Evolutionary conservation across 2,113 vertebrate genomes (phyloP).

Genomic region (Lontra canadensis): DNA sequence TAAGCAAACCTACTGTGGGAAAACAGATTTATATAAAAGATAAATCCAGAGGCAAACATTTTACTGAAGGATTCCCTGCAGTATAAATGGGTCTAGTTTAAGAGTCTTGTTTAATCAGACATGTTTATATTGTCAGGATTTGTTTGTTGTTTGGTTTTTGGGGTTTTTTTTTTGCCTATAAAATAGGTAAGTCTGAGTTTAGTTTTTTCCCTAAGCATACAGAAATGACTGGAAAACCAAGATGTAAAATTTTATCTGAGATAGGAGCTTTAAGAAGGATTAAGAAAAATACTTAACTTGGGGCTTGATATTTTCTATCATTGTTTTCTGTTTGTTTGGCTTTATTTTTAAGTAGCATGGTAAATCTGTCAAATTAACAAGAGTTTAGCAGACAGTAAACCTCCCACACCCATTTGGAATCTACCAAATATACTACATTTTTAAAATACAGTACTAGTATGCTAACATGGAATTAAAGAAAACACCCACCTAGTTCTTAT

Average conservation of each 20-base stretch:
- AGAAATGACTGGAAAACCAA: slow-evolving; percentile 18
- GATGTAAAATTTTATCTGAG: slow-evolving; percentile 29
- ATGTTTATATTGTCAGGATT: slow-evolving; percentile 11
- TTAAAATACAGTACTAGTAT: not conserved
- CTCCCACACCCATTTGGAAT: not conserved
- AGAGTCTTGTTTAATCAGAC: slow-evolving; percentile 28
- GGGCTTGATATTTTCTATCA: not conserved
- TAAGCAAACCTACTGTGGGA: not conserved
- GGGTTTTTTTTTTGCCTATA: not conserved
- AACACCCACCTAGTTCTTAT: not conserved
- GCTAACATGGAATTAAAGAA: slow-evolving; percentile 29
- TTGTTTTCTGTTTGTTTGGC: not conserved
- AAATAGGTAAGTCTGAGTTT: slow-evolving; percentile 23
- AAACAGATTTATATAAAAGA: not conserved
- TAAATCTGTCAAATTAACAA: slow-evolving; percentile 36
- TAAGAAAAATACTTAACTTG: slow-evolving; percentile 50
- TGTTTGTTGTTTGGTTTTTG: not conserved
- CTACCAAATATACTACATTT: not conserved
- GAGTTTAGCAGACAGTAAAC: not conserved
- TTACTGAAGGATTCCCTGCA: not conserved
- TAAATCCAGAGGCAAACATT: slow-evolving; percentile 8
- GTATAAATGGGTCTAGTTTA: not conserved
- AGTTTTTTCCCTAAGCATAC: slow-evolving; percentile 34
- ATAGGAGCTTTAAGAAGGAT: slow-evolving; percentile 37
- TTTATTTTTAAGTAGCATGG: slow-evolving; percentile 18